These are phyloP conservation scores for Chymomyza procnemis DNA, from an alignment of 2,888 invertebrate genomes.

Conservation along the genomic window DNA sequence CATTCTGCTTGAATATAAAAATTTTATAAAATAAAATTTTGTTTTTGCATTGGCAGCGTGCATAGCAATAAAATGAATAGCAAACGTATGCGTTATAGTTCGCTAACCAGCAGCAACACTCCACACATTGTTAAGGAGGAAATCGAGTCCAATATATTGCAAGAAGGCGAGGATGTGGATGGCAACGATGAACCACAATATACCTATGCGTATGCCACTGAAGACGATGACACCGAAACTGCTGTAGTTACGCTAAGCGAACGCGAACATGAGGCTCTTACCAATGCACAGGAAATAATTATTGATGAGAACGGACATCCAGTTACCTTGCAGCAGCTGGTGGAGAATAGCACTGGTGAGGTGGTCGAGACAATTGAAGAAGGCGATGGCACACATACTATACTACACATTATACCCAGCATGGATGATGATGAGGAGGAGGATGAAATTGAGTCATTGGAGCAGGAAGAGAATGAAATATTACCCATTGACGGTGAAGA, in stretches of 20 bases:
- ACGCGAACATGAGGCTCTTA: constrained; percentile 52
- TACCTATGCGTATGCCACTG: constrained; percentile 73
- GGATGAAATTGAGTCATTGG: constrained; percentile 40
- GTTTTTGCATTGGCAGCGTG: neutral
- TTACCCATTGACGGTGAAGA: constrained; percentile 35
- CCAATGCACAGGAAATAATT: constrained; percentile 71
- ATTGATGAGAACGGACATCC: constrained; percentile 75
- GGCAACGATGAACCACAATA: constrained; percentile 65
- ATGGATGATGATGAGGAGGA: constrained; percentile 13
- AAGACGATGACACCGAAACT: constrained; percentile 70
- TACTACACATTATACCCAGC: constrained; percentile 62
- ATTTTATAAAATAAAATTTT: constrained; percentile 10
- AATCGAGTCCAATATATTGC: constrained; percentile 71
- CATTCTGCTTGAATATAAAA: constrained; percentile 24
- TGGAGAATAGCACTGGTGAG: constrained; percentile 67
- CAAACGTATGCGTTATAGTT: constrained; percentile 70
- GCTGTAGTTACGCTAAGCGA: constrained; percentile 73
- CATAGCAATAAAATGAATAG: constrained; percentile 59
- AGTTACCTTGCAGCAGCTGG: constrained; percentile 69
- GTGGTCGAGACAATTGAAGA: constrained; percentile 71
- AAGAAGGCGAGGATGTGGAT: constrained; percentile 58
- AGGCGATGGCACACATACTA: constrained; percentile 72
- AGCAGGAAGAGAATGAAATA: constrained; percentile 29
- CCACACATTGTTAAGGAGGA: constrained; percentile 64
- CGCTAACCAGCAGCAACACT: constrained; percentile 32